Percentiles rank a stretch among this genome's conserved stretches.
Evolutionary conservation across 2,113 vertebrate species (phyloP).

Genomic region (Clarias gariepinus): DNA sequence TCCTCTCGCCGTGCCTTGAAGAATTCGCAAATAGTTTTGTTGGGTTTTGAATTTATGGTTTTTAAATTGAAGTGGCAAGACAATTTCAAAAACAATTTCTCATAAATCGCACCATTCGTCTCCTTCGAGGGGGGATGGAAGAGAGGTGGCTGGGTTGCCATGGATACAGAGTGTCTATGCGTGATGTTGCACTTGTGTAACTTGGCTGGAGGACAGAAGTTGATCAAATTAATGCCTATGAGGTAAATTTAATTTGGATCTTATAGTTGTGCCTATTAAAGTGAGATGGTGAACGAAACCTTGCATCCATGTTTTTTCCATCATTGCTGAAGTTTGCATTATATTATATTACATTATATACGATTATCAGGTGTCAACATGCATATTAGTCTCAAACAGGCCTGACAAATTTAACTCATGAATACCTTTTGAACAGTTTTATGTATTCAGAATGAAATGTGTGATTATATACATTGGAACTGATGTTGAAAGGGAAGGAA

Average conservation of each 20-base stretch:
- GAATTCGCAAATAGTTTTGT: slow-evolving; percentile 61
- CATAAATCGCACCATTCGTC: slow-evolving; percentile 64
- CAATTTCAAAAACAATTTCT: slow-evolving; percentile 75
- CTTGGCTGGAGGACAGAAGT: slow-evolving; percentile 53
- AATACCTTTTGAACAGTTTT: not conserved
- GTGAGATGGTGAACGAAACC: slow-evolving; percentile 34
- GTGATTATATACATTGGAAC: not conserved
- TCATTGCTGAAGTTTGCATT: slow-evolving; percentile 37
- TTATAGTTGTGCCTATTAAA: slow-evolving; percentile 58
- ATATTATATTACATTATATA: slow-evolving; percentile 48
- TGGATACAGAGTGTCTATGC: slow-evolving; percentile 62
- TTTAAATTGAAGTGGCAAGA: slow-evolving; percentile 71
- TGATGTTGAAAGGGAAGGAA: not conserved
- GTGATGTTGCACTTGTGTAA: slow-evolving; percentile 38
- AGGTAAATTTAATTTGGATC: slow-evolving; percentile 63
- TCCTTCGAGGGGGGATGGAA: slow-evolving; percentile 58
- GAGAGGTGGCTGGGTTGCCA: slow-evolving; percentile 64
- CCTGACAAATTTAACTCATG: not conserved
- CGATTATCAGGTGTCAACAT: slow-evolving; percentile 47
- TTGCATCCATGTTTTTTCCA: slow-evolving; percentile 42
- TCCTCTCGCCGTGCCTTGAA: slow-evolving; percentile 47
- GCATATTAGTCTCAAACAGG: not conserved
- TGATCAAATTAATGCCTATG: slow-evolving; percentile 59
- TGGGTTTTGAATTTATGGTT: slow-evolving; percentile 64
- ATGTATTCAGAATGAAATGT: not conserved